Conservation (phyloP, 1,140 invertebrate genomes). For the Panagrolaimus sp. region DNA sequence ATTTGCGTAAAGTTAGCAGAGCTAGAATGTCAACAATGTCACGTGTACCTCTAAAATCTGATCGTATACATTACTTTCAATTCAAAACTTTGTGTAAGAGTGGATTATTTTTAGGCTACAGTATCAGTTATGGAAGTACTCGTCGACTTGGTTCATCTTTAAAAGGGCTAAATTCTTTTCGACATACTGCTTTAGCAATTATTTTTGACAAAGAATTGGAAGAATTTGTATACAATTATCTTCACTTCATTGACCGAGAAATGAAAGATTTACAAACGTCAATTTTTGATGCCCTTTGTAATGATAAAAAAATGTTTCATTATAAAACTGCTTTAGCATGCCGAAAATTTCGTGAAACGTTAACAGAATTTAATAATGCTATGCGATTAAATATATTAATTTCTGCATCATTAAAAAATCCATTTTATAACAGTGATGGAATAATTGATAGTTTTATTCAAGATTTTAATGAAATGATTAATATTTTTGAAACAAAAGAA, state of each 20-base stretch:
- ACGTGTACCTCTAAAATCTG: not conserved
- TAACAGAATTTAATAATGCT: not conserved
- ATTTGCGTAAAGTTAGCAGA: not conserved
- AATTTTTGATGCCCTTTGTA: not conserved
- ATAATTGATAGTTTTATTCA: not conserved
- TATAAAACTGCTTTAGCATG: not conserved
- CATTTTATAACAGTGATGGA: no score
- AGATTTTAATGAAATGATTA: not conserved
- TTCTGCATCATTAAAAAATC: not conserved
- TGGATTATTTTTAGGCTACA: not conserved
- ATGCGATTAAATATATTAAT: not conserved
- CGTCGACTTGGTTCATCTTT: not conserved
- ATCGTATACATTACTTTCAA: not conserved
- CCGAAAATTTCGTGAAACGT: not conserved
- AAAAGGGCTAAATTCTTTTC: not conserved
- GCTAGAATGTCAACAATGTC: conserved; percentile 1
- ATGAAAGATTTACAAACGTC: not conserved
- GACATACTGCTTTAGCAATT: not conserved
- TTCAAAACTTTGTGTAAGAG: not conserved
- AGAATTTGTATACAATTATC: not conserved
- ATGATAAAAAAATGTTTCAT: not conserved
- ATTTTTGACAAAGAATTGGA: not conserved
- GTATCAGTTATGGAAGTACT: not conserved
- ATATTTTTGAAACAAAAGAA: conserved; percentile 3
- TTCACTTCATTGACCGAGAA: not conserved